Conservation (phyloP, 2,888 invertebrate genomes). For the Fabriciana adippe region DNA sequence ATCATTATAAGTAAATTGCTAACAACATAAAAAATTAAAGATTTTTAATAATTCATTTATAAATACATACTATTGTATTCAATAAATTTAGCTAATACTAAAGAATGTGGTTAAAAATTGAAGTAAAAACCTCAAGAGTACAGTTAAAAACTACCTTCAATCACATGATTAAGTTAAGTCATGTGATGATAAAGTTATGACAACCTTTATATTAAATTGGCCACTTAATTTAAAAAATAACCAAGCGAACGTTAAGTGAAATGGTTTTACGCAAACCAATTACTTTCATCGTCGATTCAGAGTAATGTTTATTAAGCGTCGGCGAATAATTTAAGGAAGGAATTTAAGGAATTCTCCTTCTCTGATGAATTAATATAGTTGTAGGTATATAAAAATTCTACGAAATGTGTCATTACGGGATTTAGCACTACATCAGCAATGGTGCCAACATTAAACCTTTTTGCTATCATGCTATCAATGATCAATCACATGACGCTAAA, state of each 20-base stretch:
- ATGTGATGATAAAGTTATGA: slow-evolving; percentile 54
- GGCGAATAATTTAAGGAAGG: too few species aligned
- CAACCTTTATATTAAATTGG: slow-evolving; percentile 7
- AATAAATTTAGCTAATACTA: too few species aligned
- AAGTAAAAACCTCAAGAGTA: too few species aligned
- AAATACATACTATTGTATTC: too few species aligned
- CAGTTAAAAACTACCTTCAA: slow-evolving; percentile 47
- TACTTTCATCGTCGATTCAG: slow-evolving; percentile 1
- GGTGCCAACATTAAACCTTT: slow-evolving; percentile 53
- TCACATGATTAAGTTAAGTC: slow-evolving; percentile 66
- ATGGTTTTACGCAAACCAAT: slow-evolving; percentile 11
- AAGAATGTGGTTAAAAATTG: too few species aligned
- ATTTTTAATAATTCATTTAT: too few species aligned
- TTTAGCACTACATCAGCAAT: slow-evolving; percentile 45
- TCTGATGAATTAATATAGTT: neutral
- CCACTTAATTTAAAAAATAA: slow-evolving; percentile 4
- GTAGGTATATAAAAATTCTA: slow-evolving; percentile 13
- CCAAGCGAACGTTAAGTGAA: too few species aligned
- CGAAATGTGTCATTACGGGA: slow-evolving; percentile 35
- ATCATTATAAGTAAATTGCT: too few species aligned
- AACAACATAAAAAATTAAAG: too few species aligned
- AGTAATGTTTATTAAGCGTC: slow-evolving; percentile 16
- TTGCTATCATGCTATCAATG: slow-evolving; percentile 48
- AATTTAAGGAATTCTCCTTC: too few species aligned
- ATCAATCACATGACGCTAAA: slow-evolving; percentile 64